These are phyloP conservation scores for Drosophila leonis DNA, from an alignment of 2,888 invertebrate genomes.

Conservation along the genomic window DNA sequence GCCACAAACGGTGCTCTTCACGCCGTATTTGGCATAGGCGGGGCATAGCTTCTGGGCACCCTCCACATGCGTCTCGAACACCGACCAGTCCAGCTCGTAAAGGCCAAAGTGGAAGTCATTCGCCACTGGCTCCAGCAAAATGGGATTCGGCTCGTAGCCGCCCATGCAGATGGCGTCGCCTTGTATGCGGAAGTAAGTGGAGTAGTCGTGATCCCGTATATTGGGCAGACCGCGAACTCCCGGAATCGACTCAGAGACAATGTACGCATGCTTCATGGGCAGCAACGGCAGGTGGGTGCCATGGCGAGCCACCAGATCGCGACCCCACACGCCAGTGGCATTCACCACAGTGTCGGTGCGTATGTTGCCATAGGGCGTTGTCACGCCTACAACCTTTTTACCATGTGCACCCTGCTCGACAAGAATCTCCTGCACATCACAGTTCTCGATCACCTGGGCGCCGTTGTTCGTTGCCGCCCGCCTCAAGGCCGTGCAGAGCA, in stretches of 20 bases:
- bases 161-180: conserved; percentile 94
- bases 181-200: conserved; percentile 93
- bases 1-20: conserved; percentile 95
- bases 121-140: conserved; percentile 91
- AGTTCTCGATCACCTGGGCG: conserved; percentile 91
- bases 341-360: conserved; percentile 92
- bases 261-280: conserved; percentile 95
- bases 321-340: conserved; percentile 91
- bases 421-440: conserved; percentile 90
- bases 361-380: conserved; percentile 90
- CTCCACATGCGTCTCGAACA: conserved; percentile 92
- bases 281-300: conserved; percentile 89
- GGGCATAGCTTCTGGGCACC: conserved; percentile 92
- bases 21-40: conserved; percentile 90
- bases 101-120: conserved; percentile 93
- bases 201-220: conserved; percentile 93
- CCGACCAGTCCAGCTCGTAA: conserved; percentile 94
- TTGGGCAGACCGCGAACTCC: conserved; percentile 92
- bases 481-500: conserved; percentile 91
- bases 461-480: conserved; percentile 90
- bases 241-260: conserved; percentile 92
- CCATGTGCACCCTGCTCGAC: conserved; percentile 86
- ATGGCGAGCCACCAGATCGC: conserved; percentile 87
- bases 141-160: conserved; percentile 95
- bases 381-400: conserved; percentile 90